Percentiles rank a stretch among this genome's conserved stretches.
These are phyloP conservation scores for Drosophila pegasa DNA, from an alignment of 2,888 invertebrate genomes.

Conservation along the genomic window DNA sequence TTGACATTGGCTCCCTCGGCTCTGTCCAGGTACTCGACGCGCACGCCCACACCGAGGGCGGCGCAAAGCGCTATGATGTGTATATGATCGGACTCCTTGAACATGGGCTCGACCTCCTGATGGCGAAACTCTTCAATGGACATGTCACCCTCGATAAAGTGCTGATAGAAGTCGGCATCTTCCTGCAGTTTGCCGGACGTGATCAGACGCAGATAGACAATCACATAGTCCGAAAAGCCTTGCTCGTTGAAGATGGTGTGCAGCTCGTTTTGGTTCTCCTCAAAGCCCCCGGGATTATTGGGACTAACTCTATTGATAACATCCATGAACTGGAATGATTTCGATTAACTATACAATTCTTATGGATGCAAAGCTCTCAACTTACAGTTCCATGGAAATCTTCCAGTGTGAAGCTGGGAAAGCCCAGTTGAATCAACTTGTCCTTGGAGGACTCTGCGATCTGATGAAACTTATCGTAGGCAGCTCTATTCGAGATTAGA, in stretches of 20 bases:
- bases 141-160: slow-evolving; percentile 97
- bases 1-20: slow-evolving; percentile 93
- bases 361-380: neutral
- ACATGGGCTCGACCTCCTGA: slow-evolving; percentile 86
- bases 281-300: slow-evolving; percentile 78
- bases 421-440: slow-evolving; percentile 94
- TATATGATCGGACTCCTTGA: slow-evolving; percentile 95
- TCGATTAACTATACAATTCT: neutral
- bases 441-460: slow-evolving; percentile 95
- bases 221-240: slow-evolving; percentile 96
- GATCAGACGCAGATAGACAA: slow-evolving; percentile 95
- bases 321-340: slow-evolving; percentile 91
- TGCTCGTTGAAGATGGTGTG: slow-evolving; percentile 96
- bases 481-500: slow-evolving; percentile 92
- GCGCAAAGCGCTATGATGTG: slow-evolving; percentile 98
- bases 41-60: slow-evolving; percentile 93
- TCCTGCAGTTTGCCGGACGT: slow-evolving; percentile 98
- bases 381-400: slow-evolving; percentile 97
- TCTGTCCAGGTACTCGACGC: slow-evolving; percentile 99
- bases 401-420: slow-evolving; percentile 98
- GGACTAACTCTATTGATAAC: slow-evolving; percentile 91
- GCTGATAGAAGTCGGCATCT: slow-evolving; percentile 96
- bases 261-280: slow-evolving; percentile 89
- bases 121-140: slow-evolving; percentile 96
- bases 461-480: slow-evolving; percentile 93